Evolutionary conservation across 2,113 vertebrate species (phyloP).

Genomic region (Microtus montanus): DNA sequence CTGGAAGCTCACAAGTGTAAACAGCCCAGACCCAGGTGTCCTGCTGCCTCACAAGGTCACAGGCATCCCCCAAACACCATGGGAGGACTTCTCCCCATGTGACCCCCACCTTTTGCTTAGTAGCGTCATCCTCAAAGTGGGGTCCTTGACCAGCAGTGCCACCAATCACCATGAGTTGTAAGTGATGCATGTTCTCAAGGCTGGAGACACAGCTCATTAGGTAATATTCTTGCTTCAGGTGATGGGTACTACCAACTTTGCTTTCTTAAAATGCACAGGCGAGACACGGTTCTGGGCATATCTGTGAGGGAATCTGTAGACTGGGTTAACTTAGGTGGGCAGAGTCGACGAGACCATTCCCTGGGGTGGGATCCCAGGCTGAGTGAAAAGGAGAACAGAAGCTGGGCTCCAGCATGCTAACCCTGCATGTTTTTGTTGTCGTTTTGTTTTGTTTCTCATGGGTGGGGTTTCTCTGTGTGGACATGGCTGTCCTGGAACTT

Average conservation of each 20-base stretch:
- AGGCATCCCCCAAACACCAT: fast-evolving
- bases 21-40: constrained; percentile 43
- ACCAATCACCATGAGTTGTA: neutral
- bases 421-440: neutral
- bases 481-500: neutral
- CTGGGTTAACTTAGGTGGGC: neutral
- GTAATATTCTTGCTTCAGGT: too few species aligned
- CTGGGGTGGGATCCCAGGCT: neutral
- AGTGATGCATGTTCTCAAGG: neutral
- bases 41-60: neutral
- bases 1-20: neutral
- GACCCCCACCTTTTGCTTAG: neutral
- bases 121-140: neutral
- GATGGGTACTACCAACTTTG: neutral
- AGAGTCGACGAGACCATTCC: neutral
- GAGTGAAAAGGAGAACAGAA: neutral
- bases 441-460: neutral
- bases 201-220: neutral
- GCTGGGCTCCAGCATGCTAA: neutral
- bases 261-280: too few species aligned
- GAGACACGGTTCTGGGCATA: neutral
- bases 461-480: neutral
- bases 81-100: neutral
- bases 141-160: too few species aligned
- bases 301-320: neutral